Evolutionary conservation across 2,113 vertebrate species (phyloP), one percentile per base, ranked within the genome.

Genomic region (Brachyistius frenatus): DNA sequence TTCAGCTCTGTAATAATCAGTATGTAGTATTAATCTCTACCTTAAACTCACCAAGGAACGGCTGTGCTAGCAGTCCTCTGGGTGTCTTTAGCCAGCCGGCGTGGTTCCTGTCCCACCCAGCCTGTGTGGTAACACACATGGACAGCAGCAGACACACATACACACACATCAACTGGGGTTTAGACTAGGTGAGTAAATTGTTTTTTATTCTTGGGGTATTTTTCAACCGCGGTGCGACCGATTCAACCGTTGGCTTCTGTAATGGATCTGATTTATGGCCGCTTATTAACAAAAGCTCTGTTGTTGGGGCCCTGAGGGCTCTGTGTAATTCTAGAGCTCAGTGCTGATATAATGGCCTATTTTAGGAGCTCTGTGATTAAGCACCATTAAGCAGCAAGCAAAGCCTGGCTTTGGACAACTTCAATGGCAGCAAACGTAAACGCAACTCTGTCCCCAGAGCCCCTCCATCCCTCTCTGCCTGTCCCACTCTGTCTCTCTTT

Each of bases 241-340:
- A 85, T 35, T 80, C 74, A 81, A 89, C 81, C 69, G 35, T 60
- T 73, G 84, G 87, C 92, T 93, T 93, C 91, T 69, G 85, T 93
- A 93, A 91, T 85, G 84, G 86, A 74, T 64, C 91, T 94, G 91
- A 94, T 95, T 94, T 93, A 94, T 94, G 92, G 86, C 68, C 47
- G 73, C 79, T 89, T 92, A 95, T 95, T 95, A 94, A 94, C 93
- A 93, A 92, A 91, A 93, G 90, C 91, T 72, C 88, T 86, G 89
- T 89, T 93, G 92, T 94, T 80, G 62, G 32, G 80, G 60, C 84
- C 92, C 89, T 31, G 79, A 69, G 90, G 91, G 87, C 82, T 80
- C 83, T 33, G 65, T 84, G 90, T 93, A 90, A 93, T 73, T 80
- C 91, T 90, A 90, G 90, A 92, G 86, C 85, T 47, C 87, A 39